Conservation (phyloP, 2,797 vertebrate species). For the Selene dorsalis region DNA sequence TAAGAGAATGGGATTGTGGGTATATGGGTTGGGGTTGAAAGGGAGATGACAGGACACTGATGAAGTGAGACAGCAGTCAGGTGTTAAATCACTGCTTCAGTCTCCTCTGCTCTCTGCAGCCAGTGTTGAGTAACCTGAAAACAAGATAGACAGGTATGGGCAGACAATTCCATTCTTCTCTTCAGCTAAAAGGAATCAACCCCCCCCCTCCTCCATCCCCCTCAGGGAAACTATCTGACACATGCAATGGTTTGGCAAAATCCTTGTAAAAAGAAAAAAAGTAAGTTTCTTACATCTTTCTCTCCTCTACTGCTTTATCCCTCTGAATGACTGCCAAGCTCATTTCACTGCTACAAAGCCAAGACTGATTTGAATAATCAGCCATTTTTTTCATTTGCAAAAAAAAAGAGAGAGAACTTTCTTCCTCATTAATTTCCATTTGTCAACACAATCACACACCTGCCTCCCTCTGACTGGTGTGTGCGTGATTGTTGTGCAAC, state of each 20-base stretch:
- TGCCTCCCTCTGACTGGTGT: constrained; percentile 40
- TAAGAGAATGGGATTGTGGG: constrained; percentile 33
- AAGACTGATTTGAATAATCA: constrained; percentile 65
- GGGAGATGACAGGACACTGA: constrained; percentile 63
- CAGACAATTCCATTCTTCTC: constrained; percentile 53
- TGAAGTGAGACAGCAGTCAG: constrained; percentile 73
- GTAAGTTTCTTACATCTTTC: constrained; percentile 39
- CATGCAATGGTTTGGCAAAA: constrained; percentile 49
- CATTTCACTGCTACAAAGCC: constrained; percentile 61
- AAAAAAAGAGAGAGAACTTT: constrained; percentile 39
- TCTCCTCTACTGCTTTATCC: constrained; percentile 36
- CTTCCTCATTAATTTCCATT: constrained; percentile 73
- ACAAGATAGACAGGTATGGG: constrained; percentile 62
- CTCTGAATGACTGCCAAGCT: constrained; percentile 55
- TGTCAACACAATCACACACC: constrained; percentile 65
- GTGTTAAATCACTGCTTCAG: constrained; percentile 70
- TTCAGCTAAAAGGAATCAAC: constrained; percentile 50
- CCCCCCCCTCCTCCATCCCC: neutral
- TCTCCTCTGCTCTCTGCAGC: constrained; percentile 60
- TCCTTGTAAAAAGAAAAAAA: constrained; percentile 25
- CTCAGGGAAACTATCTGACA: constrained; percentile 59
- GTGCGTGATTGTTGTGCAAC: constrained; percentile 2
- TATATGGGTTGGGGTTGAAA: constrained; percentile 12
- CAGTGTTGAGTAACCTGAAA: constrained; percentile 50
- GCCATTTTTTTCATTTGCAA: constrained; percentile 24